Evolutionary conservation across 2,113 vertebrate species (phyloP).

Genomic region (Cairina moschata): DNA sequence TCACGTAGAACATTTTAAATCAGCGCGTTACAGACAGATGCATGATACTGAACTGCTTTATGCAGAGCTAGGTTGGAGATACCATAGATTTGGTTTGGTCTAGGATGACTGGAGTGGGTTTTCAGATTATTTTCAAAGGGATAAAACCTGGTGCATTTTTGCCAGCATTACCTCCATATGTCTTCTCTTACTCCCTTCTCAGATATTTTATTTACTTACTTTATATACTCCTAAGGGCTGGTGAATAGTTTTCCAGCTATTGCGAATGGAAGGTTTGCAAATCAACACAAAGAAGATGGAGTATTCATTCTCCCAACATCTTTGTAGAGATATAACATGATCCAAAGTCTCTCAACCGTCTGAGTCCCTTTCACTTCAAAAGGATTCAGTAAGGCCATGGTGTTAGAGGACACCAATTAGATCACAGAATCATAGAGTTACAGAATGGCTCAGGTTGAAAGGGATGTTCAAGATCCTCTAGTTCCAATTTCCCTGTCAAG

Average conservation of each 20-base stretch:
- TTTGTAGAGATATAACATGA: neutral
- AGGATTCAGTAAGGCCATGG: neutral
- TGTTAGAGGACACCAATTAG: neutral
- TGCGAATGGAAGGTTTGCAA: neutral
- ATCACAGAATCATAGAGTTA: neutral
- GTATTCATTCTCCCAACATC: neutral
- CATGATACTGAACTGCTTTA: neutral
- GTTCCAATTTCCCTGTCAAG: no score
- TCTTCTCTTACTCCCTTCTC: neutral
- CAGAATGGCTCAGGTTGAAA: no score
- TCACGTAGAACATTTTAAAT: neutral
- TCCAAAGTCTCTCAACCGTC: neutral
- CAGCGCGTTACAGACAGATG: neutral
- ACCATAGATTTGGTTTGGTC: neutral
- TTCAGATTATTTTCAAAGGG: conserved; percentile 40
- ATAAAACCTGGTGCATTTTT: neutral
- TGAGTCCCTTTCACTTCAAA: neutral
- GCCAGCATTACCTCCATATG: neutral
- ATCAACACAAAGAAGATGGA: neutral
- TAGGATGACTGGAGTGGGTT: neutral
- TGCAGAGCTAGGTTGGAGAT: neutral
- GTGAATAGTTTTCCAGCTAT: neutral
- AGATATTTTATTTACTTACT: neutral
- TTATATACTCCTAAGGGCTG: neutral
- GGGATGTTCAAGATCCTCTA: no score